Evolutionary conservation across 1,140 invertebrate species (phyloP).

Genomic region (Pemphigus obesinymphae): DNA sequence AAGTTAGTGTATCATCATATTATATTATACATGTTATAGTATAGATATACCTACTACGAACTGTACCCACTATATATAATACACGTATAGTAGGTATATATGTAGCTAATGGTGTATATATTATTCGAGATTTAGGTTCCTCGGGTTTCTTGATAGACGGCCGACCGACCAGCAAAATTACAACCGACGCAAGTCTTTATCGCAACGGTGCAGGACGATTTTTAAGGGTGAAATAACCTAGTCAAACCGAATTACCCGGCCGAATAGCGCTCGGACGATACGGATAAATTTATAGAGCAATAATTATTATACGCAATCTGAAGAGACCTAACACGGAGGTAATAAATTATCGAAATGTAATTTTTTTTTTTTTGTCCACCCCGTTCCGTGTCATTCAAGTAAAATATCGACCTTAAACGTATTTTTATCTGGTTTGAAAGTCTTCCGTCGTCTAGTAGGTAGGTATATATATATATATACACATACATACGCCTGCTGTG

Average conservation of each 20-base stretch:
- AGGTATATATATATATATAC: too few species aligned
- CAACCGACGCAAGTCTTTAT: conserved; percentile 3
- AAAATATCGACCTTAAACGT: neutral
- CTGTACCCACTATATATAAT: too few species aligned
- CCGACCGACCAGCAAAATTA: conserved; percentile 3
- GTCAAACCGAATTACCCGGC: conserved; percentile 11
- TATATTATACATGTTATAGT: neutral
- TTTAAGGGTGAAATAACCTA: conserved; percentile 12
- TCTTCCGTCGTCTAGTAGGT: neutral
- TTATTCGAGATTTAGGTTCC: neutral
- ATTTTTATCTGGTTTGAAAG: neutral
- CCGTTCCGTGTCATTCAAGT: neutral
- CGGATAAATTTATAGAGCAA: conserved; percentile 9
- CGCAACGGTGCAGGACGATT: conserved; percentile 1
- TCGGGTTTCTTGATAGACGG: neutral
- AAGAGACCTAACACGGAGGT: neutral
- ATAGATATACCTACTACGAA: neutral
- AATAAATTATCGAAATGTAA: neutral
- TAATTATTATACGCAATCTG: neutral
- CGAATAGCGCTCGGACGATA: neutral
- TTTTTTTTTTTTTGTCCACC: neutral
- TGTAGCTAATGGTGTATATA: too few species aligned
- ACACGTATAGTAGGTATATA: too few species aligned
- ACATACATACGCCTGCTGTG: neutral
- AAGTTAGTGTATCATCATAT: too few species aligned